Base-by-base conservation (phyloP, 2,888 invertebrate genomes). In the Platypus cylindrus region DNA sequence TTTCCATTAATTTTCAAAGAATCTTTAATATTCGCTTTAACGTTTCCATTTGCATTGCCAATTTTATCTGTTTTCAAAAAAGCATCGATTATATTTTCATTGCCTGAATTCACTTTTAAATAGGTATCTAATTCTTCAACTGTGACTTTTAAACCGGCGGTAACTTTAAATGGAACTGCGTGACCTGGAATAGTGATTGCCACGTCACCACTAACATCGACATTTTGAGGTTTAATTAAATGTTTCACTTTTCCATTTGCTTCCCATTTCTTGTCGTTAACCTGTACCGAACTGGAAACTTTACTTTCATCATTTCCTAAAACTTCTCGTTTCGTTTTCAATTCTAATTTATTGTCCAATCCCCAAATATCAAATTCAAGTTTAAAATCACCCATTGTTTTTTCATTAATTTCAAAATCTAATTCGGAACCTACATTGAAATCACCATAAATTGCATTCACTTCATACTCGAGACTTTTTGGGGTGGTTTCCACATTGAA, bases 191-290 rank as follows among this genome's bases (percentile, higher is more conserved):
- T 48, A 44, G 72, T 71, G 5, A 76, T 41, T 17, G 67, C 65
- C 30, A 74, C 64, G 38, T 68, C 60, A 12, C 71, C 68, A 2
- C 71, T 73, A 38, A 72, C 49, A 30, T 75, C 64, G 11, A 70
- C 47, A 41, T 74, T 71, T 34, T 71, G 67, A 1, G 66, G 62
- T 46, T 66, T 66, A 3, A 65, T 55, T 32, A 65, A 68, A 50
- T 77, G 73, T 1, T 63, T 58, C 0, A 77, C 59, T 0, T 67
- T 65, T 30, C 75, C 73, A 17, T 70, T 70, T 1, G 75, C 56
- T 48, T 75, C 71, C 48, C 76, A 70, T 50, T 70, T 77, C 32
- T 72, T 73, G 8, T 73, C 67, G 28, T 71, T 71, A 11, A 79
- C 46, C 3, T 66, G 65, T 5, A 81, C 39, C 22, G 66, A 67